Evolutionary conservation across 2,113 vertebrate species (phyloP).

Genomic region (Labeo rohita): DNA sequence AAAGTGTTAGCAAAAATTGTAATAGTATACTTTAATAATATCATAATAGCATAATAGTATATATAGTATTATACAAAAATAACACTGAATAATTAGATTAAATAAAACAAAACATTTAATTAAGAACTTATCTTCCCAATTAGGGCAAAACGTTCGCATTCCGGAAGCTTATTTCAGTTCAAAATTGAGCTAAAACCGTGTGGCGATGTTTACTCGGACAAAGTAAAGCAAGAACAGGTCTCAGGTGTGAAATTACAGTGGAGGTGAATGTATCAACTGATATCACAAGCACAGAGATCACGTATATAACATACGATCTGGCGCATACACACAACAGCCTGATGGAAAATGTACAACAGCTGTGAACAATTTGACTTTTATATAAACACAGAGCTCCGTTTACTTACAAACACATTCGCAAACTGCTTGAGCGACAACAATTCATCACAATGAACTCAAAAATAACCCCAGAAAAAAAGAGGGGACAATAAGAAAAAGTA

Average conservation of each 20-base stretch:
- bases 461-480: background rate
- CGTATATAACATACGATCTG: background rate
- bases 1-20: too few species aligned
- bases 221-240: constrained; percentile 27
- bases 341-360: background rate
- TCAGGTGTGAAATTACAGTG: constrained; percentile 23
- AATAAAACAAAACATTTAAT: background rate
- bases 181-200: background rate
- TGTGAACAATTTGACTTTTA: background rate
- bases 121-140: background rate
- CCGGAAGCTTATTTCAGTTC: background rate
- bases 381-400: constrained; percentile 12
- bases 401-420: background rate
- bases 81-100: too few species aligned
- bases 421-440: background rate
- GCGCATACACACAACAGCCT: background rate
- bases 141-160: background rate
- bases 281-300: background rate
- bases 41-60: too few species aligned
- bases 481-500: too few species aligned
- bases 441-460: background rate
- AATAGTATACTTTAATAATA: too few species aligned
- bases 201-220: constrained; percentile 9
- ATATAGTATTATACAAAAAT: too few species aligned
- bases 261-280: background rate